Evolutionary conservation across 2,113 vertebrate genomes (phyloP).

Genomic region (Anolis carolinensis): DNA sequence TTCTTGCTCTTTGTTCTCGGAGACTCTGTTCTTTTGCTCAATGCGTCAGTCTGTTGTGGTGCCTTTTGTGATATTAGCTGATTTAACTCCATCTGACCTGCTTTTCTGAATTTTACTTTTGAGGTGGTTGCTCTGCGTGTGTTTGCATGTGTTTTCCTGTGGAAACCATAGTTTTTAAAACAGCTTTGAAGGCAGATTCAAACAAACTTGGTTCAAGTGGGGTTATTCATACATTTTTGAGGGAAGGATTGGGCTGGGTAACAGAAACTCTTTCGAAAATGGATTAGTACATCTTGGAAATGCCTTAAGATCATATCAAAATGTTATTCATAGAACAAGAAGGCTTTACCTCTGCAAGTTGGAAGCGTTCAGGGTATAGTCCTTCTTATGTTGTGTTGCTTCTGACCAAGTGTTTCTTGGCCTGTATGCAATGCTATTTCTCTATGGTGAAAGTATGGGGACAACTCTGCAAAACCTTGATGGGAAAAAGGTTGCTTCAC

Average conservation of each 20-base stretch:
- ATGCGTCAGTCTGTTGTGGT: constrained; percentile 37
- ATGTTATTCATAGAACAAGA: constrained; percentile 4
- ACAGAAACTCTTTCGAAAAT: constrained; percentile 41
- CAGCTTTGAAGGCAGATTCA: constrained; percentile 27
- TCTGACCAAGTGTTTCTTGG: no score
- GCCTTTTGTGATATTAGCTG: constrained; percentile 18
- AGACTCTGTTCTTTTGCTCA: constrained; percentile 13
- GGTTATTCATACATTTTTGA: constrained; percentile 57
- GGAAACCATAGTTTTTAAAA: constrained; percentile 26
- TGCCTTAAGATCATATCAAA: constrained; percentile 2
- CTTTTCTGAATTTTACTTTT: constrained; percentile 34
- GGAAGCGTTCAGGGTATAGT: background rate
- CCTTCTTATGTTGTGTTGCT: no score
- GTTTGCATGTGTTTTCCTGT: constrained; percentile 22
- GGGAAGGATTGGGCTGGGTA: constrained; percentile 15
- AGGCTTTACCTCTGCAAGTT: constrained; percentile 21
- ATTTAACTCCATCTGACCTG: constrained; percentile 39
- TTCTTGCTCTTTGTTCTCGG: constrained; percentile 31
- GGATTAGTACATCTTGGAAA: constrained; percentile 47
- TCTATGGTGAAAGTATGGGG: no score
- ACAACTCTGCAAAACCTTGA: no score
- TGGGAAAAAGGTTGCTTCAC: no score
- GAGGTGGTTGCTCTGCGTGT: constrained; percentile 2
- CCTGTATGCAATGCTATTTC: no score
- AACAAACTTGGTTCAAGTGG: constrained; percentile 46